Base-by-base conservation (phyloP, 2,113 vertebrate species). In the Willisornis vidua region DNA sequence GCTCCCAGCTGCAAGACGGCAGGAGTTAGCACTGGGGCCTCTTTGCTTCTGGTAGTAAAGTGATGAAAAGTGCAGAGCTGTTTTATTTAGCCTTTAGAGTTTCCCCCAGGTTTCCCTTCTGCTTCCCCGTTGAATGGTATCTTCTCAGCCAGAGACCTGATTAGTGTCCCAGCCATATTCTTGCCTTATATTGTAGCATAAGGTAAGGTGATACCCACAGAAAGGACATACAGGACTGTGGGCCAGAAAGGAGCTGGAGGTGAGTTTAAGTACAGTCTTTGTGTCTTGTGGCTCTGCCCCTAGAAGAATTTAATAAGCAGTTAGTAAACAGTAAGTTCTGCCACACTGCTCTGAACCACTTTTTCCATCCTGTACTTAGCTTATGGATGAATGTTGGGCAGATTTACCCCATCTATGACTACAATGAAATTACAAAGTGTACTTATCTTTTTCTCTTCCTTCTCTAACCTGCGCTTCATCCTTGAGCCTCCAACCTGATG, bases 101-200 rank as follows among this genome's bases (percentile, higher is more conserved):
- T 83, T 71, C 28, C 43, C 22, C 31, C 24, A 29, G 35, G 19
- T 72, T 79, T 91, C 19, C 23, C 15, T 3, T 49, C 52, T 6
- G 4, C 14, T 68, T 31, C 10, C 15, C 19, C 24, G 24, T 13
- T 78, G 57, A 66, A 45, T 10, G 29, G 17, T 29, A 37, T 43
- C 1, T 1, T 90, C 57, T 78, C 39, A 72, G 0, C 1, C 33
- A 57, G 35, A 58, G 12, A 18, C 46, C 9, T 1, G 3, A 10
- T 57, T 45, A 29, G 35, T 35, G 43, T 3, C 49, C 28, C 15
- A 10, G 39, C 29, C 0, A 0, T 31, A 26, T 55, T 82, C 35
- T 70, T 43, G n/a, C 16, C 12, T 24, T 12, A 2, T 19, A 19
- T 20, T 0, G 0, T 37, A 73, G 23, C 0, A 1, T 58, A 73